phyloP scores from a whole-genome alignment of 1,140 invertebrate genomes.

The Paralvinella palmiformis region DNA sequence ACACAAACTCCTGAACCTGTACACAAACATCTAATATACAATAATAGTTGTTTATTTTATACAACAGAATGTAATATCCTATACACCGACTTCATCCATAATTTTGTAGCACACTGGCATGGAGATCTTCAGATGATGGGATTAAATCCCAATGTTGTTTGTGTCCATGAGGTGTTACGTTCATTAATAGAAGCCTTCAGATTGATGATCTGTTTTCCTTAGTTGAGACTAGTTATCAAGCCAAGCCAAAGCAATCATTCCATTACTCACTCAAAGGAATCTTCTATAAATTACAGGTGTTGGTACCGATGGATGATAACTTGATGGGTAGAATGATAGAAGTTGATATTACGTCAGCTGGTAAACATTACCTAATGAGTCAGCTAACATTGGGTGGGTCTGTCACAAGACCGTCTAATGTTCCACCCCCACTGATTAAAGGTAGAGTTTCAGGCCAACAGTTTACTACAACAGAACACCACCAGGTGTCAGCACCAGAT shows the following conservation, averaged over 20 bases:
- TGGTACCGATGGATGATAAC: slow-evolving; percentile 70
- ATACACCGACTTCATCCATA: too few species aligned
- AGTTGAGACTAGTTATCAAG: not conserved
- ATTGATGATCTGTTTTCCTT: not conserved
- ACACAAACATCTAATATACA: too few species aligned
- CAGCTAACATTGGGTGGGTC: slow-evolving; percentile 44
- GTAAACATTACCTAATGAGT: slow-evolving; percentile 83
- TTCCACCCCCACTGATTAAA: slow-evolving; percentile 38
- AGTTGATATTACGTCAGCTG: slow-evolving; percentile 68
- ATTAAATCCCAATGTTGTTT: not conserved
- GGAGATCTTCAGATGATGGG: slow-evolving; percentile 9
- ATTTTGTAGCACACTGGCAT: too few species aligned
- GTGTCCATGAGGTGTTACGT: not conserved
- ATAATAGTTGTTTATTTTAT: too few species aligned
- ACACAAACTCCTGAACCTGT: slow-evolving; percentile 10
- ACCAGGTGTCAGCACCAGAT: too few species aligned
- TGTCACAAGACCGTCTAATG: slow-evolving; percentile 26
- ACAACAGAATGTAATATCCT: too few species aligned
- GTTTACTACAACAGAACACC: too few species aligned
- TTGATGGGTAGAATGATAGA: slow-evolving; percentile 76
- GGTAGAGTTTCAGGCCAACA: slow-evolving; percentile 39
- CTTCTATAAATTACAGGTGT: slow-evolving; percentile 51
- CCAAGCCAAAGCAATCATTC: not conserved
- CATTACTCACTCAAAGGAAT: not conserved
- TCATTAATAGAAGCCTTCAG: not conserved